phyloP scores from a whole-genome alignment of 2,888 invertebrate species.

The Desoria tigrina region DNA sequence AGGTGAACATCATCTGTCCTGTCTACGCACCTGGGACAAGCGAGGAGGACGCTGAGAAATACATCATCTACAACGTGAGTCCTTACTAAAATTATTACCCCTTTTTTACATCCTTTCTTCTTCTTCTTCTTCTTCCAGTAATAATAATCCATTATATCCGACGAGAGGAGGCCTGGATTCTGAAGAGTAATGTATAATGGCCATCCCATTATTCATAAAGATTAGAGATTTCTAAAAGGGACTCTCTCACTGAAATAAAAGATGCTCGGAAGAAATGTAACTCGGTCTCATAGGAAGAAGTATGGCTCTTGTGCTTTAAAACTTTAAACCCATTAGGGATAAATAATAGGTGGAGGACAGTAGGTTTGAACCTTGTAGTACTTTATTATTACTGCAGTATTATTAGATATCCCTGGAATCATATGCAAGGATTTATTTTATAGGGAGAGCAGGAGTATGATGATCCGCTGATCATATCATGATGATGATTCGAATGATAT shows the following conservation, averaged over 20 bases:
- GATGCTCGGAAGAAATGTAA: no score
- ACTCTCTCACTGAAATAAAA: no score
- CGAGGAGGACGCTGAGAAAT: constrained; percentile 87
- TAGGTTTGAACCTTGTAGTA: no score
- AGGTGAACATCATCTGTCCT: constrained; percentile 93
- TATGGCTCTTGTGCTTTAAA: no score
- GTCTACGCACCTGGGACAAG: constrained; percentile 83
- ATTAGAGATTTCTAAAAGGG: background rate
- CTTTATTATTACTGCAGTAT: no score
- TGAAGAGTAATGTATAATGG: background rate
- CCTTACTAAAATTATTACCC: constrained; percentile 13
- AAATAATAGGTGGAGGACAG: no score
- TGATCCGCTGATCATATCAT: no score
- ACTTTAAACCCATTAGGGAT: no score
- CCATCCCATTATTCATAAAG: constrained; percentile 11
- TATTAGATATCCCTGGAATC: no score
- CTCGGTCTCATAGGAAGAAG: background rate
- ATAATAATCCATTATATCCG: constrained; percentile 10
- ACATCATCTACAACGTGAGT: constrained; percentile 89
- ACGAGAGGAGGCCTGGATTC: background rate
- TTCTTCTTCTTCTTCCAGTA: constrained; percentile 4
- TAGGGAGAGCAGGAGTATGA: no score
- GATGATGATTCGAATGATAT: constrained; percentile 1
- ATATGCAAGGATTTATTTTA: no score
- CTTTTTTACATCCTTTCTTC: constrained; percentile 2